These are phyloP conservation scores for Acronicta alni DNA, from an alignment of 2,888 invertebrate species.

Conservation along the genomic window DNA sequence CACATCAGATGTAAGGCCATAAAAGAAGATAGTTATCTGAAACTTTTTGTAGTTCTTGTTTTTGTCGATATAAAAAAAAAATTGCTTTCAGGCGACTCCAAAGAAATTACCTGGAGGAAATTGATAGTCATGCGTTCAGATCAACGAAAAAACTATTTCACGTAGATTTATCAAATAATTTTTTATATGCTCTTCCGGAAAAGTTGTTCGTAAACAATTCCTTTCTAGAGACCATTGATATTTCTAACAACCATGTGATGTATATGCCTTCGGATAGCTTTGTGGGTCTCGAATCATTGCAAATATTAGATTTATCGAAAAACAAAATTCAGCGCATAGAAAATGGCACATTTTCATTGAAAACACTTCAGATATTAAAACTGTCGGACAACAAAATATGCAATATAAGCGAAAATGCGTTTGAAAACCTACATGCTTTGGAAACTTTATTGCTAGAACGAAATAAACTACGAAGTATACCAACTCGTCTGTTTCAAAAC, in stretches of 20 bases:
- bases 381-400: conserved; percentile 92
- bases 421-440: conserved; percentile 84
- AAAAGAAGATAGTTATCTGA: background rate
- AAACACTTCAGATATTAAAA: conserved; percentile 90
- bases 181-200: conserved; percentile 88
- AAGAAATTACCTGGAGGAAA: conserved; percentile 91
- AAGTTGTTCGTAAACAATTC: conserved; percentile 89
- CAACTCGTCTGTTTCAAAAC: conserved; percentile 82
- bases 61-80: conserved; percentile 14
- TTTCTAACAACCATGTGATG: conserved; percentile 91
- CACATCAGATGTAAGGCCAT: background rate
- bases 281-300: conserved; percentile 87
- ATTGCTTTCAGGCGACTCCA: conserved; percentile 90
- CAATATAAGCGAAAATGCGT: conserved; percentile 88
- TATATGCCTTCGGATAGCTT: conserved; percentile 90
- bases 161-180: conserved; percentile 92
- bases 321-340: conserved; percentile 91
- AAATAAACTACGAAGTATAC: conserved; percentile 86
- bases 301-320: conserved; percentile 92
- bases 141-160: conserved; percentile 90
- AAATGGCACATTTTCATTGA: conserved; percentile 89
- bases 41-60: background rate
- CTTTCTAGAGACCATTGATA: conserved; percentile 90
- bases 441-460: conserved; percentile 88
- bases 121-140: conserved; percentile 89